Evolutionary conservation across 2,888 invertebrate genomes (phyloP), one percentile per base, ranked within the genome.

Genomic region (Drosophila villosipedis): DNA sequence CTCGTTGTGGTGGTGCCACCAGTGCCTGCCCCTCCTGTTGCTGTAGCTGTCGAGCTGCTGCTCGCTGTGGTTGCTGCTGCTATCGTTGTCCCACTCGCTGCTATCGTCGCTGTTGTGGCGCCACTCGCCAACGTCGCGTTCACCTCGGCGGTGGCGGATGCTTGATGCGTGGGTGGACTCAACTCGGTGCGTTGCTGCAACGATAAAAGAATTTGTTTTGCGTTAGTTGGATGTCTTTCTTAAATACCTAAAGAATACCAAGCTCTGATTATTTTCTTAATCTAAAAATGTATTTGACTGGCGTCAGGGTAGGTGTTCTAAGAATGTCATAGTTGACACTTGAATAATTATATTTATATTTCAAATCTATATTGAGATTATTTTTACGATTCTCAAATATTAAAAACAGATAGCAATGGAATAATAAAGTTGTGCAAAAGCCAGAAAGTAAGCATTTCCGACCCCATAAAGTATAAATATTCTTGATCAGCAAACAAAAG

Each of bases 131-230:
- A 68, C 63, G 90, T 78, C 54, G 86, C 82, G 75, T 82, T 87
- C 52, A 90, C 83, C 64, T 92, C 93, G 39, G 89, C 83, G 55
- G 84, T 91, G 64, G 78, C 85, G 60, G 87, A 83, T 66, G 92
- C 77, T 72, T 92, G 92, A 84, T 93, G 92, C 68, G 91, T 89
- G 73, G 93, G 92, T 41, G 92, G 93, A 81, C 91, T 92, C 57
- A 92, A 73, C 72, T 92, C 93, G 12, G 93, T 93, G 84, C 93
- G 93, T 92, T 93, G 93, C 93, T 93, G 78, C 30, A 92, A 73
- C 25, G 50, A 62, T 67, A 59, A 10, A 67, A 30, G 31, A 10
- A 28, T n/a, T 14, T 25, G 14, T 6, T 6, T 6, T 37, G n/a
- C 4, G 28, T 70, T 59, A 53, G 52, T 62, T 25, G 0, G 10